Percentiles rank a stretch among this genome's conserved stretches.
Conservation (phyloP, 2,888 invertebrate species). For the Euplagia quadripunctaria region DNA sequence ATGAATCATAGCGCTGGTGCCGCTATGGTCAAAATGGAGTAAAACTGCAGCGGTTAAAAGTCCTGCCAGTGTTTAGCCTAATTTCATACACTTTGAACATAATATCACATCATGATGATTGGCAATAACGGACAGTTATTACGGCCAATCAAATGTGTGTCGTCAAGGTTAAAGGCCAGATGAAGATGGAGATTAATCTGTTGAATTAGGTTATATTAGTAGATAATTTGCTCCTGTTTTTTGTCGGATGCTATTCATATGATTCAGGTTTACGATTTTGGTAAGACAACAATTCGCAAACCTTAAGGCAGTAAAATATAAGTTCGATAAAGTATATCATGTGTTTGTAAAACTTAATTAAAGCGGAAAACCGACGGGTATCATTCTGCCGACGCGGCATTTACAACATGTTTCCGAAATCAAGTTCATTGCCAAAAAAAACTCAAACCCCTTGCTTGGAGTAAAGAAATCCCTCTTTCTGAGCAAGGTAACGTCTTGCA, state of each 20-base stretch:
- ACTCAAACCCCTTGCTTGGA: background rate
- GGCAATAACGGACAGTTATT: conserved; percentile 1
- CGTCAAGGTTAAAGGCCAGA: conserved; percentile 8
- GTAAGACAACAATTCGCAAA: background rate
- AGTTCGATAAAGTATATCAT: background rate
- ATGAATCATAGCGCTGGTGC: no score
- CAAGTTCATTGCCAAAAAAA: background rate
- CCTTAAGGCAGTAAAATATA: background rate
- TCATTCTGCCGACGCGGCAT: background rate
- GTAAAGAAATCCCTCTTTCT: background rate
- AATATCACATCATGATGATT: background rate
- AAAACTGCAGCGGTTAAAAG: no score
- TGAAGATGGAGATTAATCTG: background rate
- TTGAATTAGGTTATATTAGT: background rate
- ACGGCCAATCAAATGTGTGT: conserved; percentile 14
- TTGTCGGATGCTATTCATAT: background rate
- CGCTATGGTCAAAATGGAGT: no score
- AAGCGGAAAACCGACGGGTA: background rate
- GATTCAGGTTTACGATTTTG: background rate
- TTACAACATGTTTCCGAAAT: background rate
- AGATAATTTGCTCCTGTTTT: background rate
- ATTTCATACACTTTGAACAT: background rate
- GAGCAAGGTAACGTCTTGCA: no score
- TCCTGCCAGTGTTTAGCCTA: no score
- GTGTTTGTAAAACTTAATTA: background rate